A percentile compares a stretch with the other conserved stretches of the same genome.
phyloP scores from a whole-genome alignment of 2,888 invertebrate species.

The Pristionchus entomophagus region DNA sequence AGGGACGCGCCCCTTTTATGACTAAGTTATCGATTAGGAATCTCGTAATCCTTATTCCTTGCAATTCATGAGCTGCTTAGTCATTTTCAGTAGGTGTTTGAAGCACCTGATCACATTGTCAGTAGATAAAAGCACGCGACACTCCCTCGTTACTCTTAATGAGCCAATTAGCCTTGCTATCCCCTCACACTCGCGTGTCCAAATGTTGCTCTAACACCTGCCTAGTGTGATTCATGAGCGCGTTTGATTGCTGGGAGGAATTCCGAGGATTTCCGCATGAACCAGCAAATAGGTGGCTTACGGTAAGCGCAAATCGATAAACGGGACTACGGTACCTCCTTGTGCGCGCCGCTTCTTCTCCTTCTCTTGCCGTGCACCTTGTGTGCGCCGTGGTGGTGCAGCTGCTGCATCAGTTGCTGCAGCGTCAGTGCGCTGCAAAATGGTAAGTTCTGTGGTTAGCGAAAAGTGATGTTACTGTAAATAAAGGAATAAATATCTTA shows the following conservation, averaged over 20 bases:
- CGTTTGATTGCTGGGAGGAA: neutral
- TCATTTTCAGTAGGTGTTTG: constrained; percentile 29
- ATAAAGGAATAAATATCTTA: neutral
- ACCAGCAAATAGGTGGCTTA: too few relatives aligned
- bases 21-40: neutral
- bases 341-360: neutral
- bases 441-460: neutral
- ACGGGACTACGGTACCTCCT: too few relatives aligned
- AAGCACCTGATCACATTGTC: neutral
- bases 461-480: neutral
- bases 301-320: too few relatives aligned
- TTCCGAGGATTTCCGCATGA: too few relatives aligned
- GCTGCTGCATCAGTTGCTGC: neutral
- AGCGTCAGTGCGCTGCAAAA: constrained; percentile 11
- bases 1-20: neutral
- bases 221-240: constrained; percentile 7
- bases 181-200: neutral
- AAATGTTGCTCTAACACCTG: constrained; percentile 24
- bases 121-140: constrained; percentile 22
- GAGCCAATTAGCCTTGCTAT: neutral
- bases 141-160: neutral
- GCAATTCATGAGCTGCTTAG: neutral
- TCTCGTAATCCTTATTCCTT: neutral
- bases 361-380: constrained; percentile 11
- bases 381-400: neutral